Conservation (phyloP, 2,113 vertebrate genomes). For the Anas platyrhynchos region DNA sequence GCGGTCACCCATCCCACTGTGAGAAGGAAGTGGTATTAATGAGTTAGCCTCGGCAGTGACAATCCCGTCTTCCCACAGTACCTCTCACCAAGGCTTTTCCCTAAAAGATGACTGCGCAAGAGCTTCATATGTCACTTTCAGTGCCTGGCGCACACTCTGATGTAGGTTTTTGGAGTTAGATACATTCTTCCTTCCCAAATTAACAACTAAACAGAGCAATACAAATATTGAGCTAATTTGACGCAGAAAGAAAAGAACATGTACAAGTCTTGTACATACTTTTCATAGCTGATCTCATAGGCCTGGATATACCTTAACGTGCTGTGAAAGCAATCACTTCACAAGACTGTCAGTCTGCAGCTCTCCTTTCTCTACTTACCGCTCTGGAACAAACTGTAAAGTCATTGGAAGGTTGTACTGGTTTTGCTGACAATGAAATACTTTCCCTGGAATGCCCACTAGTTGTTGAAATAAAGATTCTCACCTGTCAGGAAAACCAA, state of each 20-base stretch:
- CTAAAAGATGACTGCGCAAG: rapidly evolving
- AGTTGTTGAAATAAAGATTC: neutral
- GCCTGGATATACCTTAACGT: neutral
- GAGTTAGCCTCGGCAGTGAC: neutral
- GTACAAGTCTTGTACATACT: neutral
- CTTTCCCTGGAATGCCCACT: neutral
- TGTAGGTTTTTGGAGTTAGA: neutral
- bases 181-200: neutral
- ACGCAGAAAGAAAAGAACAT: neutral
- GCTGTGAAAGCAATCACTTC: neutral
- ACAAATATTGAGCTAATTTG: neutral
- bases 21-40: neutral
- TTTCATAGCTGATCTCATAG: neutral
- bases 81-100: neutral
- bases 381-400: neutral
- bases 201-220: neutral
- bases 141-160: neutral
- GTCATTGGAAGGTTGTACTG: neutral
- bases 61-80: neutral
- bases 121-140: neutral
- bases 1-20: neutral
- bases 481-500: slow-evolving; percentile 95
- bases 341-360: neutral
- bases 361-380: neutral
- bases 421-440: neutral